Evolutionary conservation across 2,113 vertebrate genomes (phyloP).

Genomic region (Ibidorhyncha struthersii): DNA sequence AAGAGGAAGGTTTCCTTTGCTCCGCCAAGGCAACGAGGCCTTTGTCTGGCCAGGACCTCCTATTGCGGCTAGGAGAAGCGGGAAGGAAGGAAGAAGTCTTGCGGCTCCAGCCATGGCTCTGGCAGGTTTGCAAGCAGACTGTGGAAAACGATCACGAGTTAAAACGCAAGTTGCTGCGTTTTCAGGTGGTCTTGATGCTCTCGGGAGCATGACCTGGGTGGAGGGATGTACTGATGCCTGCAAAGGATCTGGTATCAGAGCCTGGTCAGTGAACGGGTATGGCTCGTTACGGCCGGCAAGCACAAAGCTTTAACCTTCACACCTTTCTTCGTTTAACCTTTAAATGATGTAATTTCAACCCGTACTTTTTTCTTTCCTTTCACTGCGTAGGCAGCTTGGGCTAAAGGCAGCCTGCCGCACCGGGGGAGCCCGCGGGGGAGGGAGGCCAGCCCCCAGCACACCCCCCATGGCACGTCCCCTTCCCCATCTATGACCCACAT

Average conservation of each 20-base stretch:
- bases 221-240: neutral
- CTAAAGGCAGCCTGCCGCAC: neutral
- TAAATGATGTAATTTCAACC: neutral
- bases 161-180: neutral
- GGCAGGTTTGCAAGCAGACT: neutral
- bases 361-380: neutral
- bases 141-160: neutral
- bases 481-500: neutral
- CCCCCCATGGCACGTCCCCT: neutral
- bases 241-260: neutral
- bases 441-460: neutral
- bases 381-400: neutral
- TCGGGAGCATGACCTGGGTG: rapidly evolving
- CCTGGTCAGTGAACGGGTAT: too few species aligned
- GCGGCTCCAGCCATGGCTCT: neutral
- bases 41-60: neutral
- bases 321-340: neutral
- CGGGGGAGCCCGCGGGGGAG: neutral
- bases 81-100: neutral
- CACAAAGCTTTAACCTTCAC: neutral
- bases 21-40: neutral
- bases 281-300: rapidly evolving
- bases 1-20: neutral
- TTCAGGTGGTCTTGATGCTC: neutral
- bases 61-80: neutral